Conservation (phyloP, 2,113 vertebrate species). For the Anguilla rostrata region DNA sequence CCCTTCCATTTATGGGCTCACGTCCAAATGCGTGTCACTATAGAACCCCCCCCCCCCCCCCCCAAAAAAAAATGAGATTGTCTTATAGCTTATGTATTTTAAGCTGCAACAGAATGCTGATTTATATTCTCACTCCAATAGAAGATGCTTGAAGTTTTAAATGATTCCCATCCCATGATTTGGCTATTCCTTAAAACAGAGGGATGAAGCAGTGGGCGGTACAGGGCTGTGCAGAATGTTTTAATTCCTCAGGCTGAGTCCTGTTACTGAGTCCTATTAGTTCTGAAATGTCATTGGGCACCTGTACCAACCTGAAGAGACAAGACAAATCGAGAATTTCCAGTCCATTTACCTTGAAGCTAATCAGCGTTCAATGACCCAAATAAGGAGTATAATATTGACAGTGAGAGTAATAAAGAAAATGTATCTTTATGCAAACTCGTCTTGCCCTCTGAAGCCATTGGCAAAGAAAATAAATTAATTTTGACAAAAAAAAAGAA, state of each 20-base stretch:
- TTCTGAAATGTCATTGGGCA: slow-evolving; percentile 31
- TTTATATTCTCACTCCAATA: background rate
- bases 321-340: slow-evolving; percentile 59
- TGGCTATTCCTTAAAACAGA: background rate
- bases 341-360: slow-evolving; percentile 60
- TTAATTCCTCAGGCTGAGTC: background rate
- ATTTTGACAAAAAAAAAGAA: slow-evolving; percentile 58
- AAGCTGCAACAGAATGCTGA: background rate
- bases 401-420: slow-evolving; percentile 63
- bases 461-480: slow-evolving; percentile 57
- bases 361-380: slow-evolving; percentile 64
- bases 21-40: background rate
- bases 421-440: slow-evolving; percentile 56
- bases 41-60: background rate
- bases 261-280: background rate
- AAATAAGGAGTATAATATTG: slow-evolving; percentile 61
- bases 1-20: background rate
- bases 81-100: background rate
- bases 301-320: slow-evolving; percentile 53
- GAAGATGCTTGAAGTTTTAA: background rate
- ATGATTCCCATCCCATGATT: background rate
- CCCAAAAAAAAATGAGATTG: background rate
- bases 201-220: background rate
- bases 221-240: background rate
- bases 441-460: slow-evolving; percentile 60